Base-by-base conservation (phyloP, 1,140 invertebrate species). In the Brachystomella parvula region DNA sequence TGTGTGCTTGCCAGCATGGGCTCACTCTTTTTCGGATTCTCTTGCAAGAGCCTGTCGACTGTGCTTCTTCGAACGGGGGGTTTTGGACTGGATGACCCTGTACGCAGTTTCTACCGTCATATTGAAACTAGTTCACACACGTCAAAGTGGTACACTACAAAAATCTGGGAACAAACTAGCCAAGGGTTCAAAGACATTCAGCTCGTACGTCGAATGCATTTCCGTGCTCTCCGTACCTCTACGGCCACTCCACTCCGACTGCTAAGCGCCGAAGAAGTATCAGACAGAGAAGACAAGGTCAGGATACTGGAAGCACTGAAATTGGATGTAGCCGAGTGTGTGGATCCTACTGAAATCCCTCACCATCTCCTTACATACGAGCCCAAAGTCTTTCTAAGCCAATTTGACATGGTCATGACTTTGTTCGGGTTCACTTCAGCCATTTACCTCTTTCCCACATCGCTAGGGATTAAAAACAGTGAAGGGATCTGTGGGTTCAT, bases 341-440 rank as follows among this genome's bases (percentile, higher is more conserved):
- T 72, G 0, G 63, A 69, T 28, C 61, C 63, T 12, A 21, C 33
- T 26, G 47, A 69, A 3, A 49, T 57, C 6, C 67, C 67, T 6
- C 0, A 66, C 12, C 47, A 68, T 30, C 24, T 69, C 12, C 49
- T 69, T 2, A 69, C 64, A 21, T 68, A 63, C 47, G 33, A 66
- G 15, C 67, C 68, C 15, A 1, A 32, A 2, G 15, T 72, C 29
- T 58, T 47, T 3, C 30, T 72, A 17, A 66, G 63, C 47, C 71
- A 72, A 44, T 72, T 67, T 56, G 67, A 67, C 29, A 69, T 72
- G 67, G 65, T 49, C 32, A 60, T 68, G 47, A 72, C 71, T 9
- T 67, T 64, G 35, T 67, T 69, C 39, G 64, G 67, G 12, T 69
- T 72, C 47, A 67, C 69, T 24, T 62, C 64, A 31, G 17, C 67